Evolutionary conservation across 2,797 vertebrate species (phyloP).

Genomic region (Leptoclinus maculatus): DNA sequence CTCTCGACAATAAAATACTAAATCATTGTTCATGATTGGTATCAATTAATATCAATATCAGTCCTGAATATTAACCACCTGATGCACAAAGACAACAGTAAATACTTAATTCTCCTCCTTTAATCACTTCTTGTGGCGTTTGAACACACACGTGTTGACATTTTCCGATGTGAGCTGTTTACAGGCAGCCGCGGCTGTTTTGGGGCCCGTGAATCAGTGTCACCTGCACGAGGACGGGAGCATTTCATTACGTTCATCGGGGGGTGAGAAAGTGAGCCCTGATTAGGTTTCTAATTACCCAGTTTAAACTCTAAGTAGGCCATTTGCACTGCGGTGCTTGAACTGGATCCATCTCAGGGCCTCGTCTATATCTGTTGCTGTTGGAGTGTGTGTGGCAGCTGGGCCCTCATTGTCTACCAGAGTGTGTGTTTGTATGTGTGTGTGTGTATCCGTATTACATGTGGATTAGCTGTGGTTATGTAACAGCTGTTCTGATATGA

Average conservation of each 20-base stretch:
- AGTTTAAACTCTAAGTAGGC: slow-evolving; percentile 87
- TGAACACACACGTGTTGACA: background rate
- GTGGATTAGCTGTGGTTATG: slow-evolving; percentile 74
- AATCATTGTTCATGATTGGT: background rate
- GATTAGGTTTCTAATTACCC: slow-evolving; percentile 87
- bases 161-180: background rate
- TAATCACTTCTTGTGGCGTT: background rate
- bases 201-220: slow-evolving; percentile 32
- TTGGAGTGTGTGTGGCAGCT: slow-evolving; percentile 67
- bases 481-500: slow-evolving; percentile 81
- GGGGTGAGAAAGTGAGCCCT: slow-evolving; percentile 76
- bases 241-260: slow-evolving; percentile 79
- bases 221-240: slow-evolving; percentile 55
- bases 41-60: background rate
- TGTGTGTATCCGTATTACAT: slow-evolving; percentile 19
- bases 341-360: slow-evolving; percentile 70
- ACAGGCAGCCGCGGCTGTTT: slow-evolving; percentile 67
- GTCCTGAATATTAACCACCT: background rate
- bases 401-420: slow-evolving; percentile 49
- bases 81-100: too few relatives aligned
- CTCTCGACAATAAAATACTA: background rate
- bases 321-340: slow-evolving; percentile 84
- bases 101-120: background rate
- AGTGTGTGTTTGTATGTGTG: slow-evolving; percentile 27
- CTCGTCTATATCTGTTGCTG: slow-evolving; percentile 61